Base-by-base conservation (phyloP, 2,888 invertebrate species). In the Diarsia dahlii region DNA sequence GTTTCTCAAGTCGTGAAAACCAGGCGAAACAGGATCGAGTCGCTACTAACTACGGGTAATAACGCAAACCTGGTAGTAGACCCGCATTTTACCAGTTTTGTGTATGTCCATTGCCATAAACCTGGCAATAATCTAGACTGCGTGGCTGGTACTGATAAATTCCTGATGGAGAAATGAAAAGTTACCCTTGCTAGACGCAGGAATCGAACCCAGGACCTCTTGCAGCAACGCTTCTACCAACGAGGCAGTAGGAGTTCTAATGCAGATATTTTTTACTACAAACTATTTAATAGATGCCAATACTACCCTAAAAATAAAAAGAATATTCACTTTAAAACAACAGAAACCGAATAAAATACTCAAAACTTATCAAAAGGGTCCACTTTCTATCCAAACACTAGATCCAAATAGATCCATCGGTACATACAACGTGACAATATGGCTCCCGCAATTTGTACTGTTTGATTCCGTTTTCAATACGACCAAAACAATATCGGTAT, bases 401-500 rank as follows among this genome's bases (percentile, higher is more conserved):
- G 63, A 66, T 62, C 4, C 62, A 68, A 81, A 78, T 64, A 68
- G 12, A 68, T 64, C 46, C 73, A 10, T 68, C 72, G 69, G 50
- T 74, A 79, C 69, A 75, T 54, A 78, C 63, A 28, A 76, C 56
- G 67, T 74, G 82, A 81, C 85, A 85, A 84, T 84, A 84, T 78
- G 77, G 74, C 77, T 74, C 68, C 68, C 80, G 78, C 84, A 85
- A 85, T 88, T 88, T 85, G 87, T 85, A 73, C 80, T 71, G 81
- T 90, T 88, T 87, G 85, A 90, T 90, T 90, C 88, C 88, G 89
- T 84, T 92, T 92, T 90, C 93, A 93, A 94, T 93, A 91, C 89
- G 87, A 89, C 89, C 89, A 90, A 93, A 93, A 94, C 94, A 95
- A 95, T 94, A 93, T 93, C 90, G 90, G 85, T 92, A 91, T 94